Conservation (phyloP, 2,888 invertebrate genomes). For the Nemurella pictetii region DNA sequence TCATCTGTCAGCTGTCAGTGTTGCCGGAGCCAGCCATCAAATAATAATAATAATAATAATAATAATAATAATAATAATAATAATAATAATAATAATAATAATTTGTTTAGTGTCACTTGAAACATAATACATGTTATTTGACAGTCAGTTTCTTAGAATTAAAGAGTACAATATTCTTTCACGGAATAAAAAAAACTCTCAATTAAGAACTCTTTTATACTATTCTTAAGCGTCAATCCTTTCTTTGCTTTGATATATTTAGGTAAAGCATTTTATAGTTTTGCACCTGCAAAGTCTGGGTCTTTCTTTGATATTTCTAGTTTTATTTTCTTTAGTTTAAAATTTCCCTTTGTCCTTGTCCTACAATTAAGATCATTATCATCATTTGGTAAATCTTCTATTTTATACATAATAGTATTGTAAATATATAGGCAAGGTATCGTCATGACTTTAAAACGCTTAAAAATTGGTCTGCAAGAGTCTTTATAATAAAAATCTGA, state of each 20-base stretch:
- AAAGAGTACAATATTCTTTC: neutral
- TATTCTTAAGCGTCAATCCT: neutral
- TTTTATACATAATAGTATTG: neutral
- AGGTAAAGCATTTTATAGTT: neutral
- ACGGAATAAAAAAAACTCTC: neutral
- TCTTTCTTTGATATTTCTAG: neutral
- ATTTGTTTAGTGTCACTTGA: neutral
- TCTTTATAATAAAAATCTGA: neutral
- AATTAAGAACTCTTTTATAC: neutral
- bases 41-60: no score
- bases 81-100: neutral
- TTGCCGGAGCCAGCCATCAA: no score
- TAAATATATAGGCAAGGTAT: neutral
- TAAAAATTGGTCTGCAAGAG: neutral
- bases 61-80: no score
- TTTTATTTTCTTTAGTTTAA: neutral
- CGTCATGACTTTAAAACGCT: neutral
- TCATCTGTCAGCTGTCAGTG: no score
- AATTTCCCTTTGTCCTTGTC: neutral
- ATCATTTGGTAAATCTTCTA: neutral
- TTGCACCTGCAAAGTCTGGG: neutral
- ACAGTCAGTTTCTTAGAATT: neutral
- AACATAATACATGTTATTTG: neutral
- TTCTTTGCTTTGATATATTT: neutral
- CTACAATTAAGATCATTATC: no score